Base-by-base conservation (phyloP, 92 coral and sea anemone genomes). In the Epizoanthus scotinus region DNA sequence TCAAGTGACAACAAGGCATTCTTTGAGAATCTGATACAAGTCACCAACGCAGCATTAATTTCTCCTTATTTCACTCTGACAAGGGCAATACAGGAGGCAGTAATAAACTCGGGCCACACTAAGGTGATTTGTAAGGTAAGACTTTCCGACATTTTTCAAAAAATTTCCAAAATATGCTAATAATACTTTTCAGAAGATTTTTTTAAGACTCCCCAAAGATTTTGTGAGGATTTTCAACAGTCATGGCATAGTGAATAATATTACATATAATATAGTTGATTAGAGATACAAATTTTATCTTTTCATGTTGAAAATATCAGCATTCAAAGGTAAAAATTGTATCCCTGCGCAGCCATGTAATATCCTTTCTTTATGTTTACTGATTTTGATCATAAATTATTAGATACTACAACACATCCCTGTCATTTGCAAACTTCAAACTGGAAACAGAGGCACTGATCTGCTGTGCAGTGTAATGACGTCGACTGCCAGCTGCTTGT, bases 381-480 rank as follows among this genome's bases (percentile, higher is more conserved):
- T 44, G 10, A 47, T 47, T 28, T 22, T 61, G 29, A 26, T 44
- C 42, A 54, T 19, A n/a, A 24, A 4, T 14, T 71, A 9, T 24
- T 14, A 92, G 97, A 83, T 90, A 15, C 74, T 92, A 20, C 92
- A 87, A 61, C 85, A 78, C 59, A 53, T 85, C n/a, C 90, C 92
- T 18, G n/a, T 42, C 29, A 59, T 91, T 70, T 87, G 88, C 57
- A 25, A 19, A 19, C 78, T 90, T 31, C 77, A 70, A 25, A 38
- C 61, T 22, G 65, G 59, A 42, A 34, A 42, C 49, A 79, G 83
- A 31, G 47, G 19, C 47, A 84, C 85, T 22, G n/a, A n/a, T n/a
- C 5, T 90, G 27, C 66, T 92, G 58, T 92, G 88, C 84, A 50
- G 78, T 10, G 85, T 87, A 17, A 8, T 92, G 65, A 22, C 55